Evolutionary conservation across 2,888 invertebrate genomes (phyloP).

Genomic region (Camptogramma bilineatum): DNA sequence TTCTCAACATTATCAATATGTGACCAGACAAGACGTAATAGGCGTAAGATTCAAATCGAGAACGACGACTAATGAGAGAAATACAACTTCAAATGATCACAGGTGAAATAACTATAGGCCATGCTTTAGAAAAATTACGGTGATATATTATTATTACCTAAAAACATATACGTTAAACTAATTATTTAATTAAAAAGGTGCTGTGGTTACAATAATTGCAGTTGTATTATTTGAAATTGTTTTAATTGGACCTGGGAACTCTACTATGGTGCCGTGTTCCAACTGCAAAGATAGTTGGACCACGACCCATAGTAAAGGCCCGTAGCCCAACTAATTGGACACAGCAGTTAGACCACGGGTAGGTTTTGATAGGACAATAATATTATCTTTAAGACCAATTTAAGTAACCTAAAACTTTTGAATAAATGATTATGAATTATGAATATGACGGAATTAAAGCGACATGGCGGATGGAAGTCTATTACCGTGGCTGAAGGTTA

Average conservation of each 20-base stretch:
- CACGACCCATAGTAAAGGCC: too few relatives aligned
- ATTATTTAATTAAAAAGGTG: neutral
- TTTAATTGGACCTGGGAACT: slow-evolving; percentile 8
- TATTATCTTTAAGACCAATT: too few relatives aligned
- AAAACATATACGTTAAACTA: neutral
- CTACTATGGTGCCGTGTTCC: slow-evolving; percentile 9
- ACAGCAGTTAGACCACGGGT: too few relatives aligned
- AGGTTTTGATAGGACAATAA: too few relatives aligned
- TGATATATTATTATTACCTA: neutral
- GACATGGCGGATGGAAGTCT: too few relatives aligned
- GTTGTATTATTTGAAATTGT: slow-evolving; percentile 2
- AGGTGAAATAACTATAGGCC: too few relatives aligned
- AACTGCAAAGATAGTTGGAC: slow-evolving; percentile 6
- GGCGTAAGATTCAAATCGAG: neutral
- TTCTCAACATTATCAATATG: neutral
- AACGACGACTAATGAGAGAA: neutral
- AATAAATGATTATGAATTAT: too few relatives aligned
- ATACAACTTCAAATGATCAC: neutral
- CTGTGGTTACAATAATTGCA: neutral
- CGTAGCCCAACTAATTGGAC: too few relatives aligned
- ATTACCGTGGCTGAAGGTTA: too few relatives aligned
- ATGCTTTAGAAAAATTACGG: slow-evolving; percentile 1
- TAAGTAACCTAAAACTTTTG: too few relatives aligned
- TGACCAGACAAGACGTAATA: slow-evolving; percentile 1
- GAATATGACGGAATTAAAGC: too few relatives aligned